A percentile compares a stretch with the other conserved stretches of the same genome.
phyloP scores from a whole-genome alignment of 1,140 invertebrate species.

The Yoshiicerus persimilis region DNA sequence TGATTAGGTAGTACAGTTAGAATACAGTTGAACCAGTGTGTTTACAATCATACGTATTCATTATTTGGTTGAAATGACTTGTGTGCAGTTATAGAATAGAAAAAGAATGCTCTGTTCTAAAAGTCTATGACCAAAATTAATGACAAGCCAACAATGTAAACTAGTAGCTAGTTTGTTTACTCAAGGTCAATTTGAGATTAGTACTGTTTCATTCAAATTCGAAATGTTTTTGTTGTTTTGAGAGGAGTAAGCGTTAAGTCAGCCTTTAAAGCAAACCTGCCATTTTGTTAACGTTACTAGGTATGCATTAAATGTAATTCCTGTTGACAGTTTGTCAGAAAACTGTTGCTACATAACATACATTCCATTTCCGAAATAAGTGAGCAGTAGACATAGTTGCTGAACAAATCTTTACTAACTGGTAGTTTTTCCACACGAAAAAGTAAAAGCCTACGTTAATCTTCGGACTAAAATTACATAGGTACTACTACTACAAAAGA shows the following conservation, averaged over 20 bases:
- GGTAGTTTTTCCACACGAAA: constrained; percentile 6
- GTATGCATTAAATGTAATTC: background rate
- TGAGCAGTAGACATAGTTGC: background rate
- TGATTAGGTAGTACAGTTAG: no score
- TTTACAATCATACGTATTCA: background rate
- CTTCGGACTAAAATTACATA: background rate
- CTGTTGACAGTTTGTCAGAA: background rate
- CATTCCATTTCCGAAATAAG: background rate
- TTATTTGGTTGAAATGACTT: background rate
- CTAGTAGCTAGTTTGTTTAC: background rate
- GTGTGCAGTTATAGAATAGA: background rate
- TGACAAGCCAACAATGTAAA: background rate
- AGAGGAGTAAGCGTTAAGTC: background rate
- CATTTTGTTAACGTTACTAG: background rate
- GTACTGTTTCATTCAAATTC: background rate
- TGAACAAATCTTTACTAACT: background rate
- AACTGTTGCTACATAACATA: background rate
- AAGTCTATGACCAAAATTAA: background rate
- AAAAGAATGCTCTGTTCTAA: background rate
- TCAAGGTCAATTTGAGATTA: background rate
- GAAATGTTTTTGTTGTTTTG: background rate
- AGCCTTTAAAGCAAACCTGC: background rate
- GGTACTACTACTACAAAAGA: background rate
- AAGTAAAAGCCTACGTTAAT: background rate
- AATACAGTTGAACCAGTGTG: no score